phyloP scores from a whole-genome alignment of 2,113 vertebrate genomes.

The Colinus virginianus region DNA sequence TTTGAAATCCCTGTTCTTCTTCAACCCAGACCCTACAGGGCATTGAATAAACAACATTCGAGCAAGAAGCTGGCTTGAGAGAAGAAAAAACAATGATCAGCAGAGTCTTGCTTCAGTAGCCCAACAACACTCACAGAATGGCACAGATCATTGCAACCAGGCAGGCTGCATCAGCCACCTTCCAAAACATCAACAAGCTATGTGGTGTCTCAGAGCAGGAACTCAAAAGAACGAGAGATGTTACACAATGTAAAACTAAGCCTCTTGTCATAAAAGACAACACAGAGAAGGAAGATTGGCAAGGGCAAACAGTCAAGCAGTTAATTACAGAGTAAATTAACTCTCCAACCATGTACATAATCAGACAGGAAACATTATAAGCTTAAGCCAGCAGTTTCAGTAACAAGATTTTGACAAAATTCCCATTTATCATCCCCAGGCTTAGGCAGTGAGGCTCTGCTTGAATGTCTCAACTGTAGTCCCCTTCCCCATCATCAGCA shows the following conservation, averaged over 20 bases:
- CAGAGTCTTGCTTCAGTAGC: neutral
- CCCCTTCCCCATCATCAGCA: neutral
- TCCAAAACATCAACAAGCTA: neutral
- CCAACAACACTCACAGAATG: neutral
- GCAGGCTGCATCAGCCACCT: neutral
- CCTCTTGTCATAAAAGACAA: neutral
- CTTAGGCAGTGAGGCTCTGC: neutral
- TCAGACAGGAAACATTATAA: neutral
- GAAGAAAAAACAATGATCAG: neutral
- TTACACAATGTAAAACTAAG: neutral
- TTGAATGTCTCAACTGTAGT: neutral
- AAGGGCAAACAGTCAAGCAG: neutral
- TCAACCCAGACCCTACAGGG: neutral
- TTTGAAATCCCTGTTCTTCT: neutral
- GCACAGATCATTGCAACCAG: neutral
- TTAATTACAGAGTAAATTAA: conserved; percentile 1
- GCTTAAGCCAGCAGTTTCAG: neutral
- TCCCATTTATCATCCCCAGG: too few species aligned
- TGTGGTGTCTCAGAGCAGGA: neutral
- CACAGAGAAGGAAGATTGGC: neutral
- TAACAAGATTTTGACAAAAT: neutral
- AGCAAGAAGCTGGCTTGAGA: neutral
- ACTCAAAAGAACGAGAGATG: neutral
- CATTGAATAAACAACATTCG: neutral
- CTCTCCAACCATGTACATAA: neutral